Percentiles rank a stretch among this genome's conserved stretches.
Conservation (phyloP, 2,797 vertebrate species). For the Cyclura pinguis region DNA sequence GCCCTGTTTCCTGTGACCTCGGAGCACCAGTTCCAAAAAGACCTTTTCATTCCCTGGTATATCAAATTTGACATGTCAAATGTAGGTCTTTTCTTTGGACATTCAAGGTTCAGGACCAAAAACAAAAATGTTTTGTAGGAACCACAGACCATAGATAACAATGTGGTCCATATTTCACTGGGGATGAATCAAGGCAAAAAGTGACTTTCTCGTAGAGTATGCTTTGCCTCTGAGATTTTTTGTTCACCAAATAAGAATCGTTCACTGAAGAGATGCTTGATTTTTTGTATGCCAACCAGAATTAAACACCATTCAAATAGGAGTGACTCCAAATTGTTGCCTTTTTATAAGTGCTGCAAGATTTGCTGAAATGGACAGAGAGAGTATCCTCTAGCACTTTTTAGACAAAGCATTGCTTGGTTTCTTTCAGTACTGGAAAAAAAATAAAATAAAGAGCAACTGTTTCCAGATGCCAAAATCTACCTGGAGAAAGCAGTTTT, state of each 20-base stretch:
- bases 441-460: background rate
- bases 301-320: background rate
- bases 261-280: background rate
- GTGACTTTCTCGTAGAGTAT: background rate
- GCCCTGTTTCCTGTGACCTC: background rate
- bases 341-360: background rate
- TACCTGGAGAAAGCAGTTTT: background rate
- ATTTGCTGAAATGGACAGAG: background rate
- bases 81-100: background rate
- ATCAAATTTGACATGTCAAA: background rate
- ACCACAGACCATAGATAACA: background rate
- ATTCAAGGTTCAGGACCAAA: slow-evolving; percentile 3
- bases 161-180: background rate
- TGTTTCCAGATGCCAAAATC: background rate
- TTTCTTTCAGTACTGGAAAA: background rate
- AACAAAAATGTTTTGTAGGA: background rate
- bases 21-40: background rate
- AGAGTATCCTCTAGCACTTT: background rate
- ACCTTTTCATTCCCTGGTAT: background rate
- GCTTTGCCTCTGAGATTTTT: background rate
- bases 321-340: background rate
- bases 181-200: background rate
- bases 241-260: background rate
- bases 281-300: background rate
- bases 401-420: background rate